Conservation (phyloP, 2,888 invertebrate genomes). For the Eremobia ochroleuca region DNA sequence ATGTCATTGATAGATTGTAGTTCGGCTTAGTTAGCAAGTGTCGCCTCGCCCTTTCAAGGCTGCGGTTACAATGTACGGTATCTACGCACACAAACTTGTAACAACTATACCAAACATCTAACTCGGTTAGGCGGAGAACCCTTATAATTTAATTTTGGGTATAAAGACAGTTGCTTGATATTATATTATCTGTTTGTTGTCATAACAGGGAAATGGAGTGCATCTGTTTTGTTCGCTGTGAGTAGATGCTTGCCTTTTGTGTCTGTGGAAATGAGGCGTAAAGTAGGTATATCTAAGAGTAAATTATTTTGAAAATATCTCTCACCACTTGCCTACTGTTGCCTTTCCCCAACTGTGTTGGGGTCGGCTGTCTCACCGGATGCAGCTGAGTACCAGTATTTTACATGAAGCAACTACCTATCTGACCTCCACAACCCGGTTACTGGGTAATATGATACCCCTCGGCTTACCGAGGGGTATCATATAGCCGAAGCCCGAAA, state of each 20-base stretch:
- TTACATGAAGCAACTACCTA: not conserved
- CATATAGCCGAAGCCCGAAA: too few species aligned
- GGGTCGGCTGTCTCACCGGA: too few species aligned
- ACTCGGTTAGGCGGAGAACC: slow-evolving; percentile 46
- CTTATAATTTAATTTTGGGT: slow-evolving; percentile 51
- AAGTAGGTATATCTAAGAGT: not conserved
- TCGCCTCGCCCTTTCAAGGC: slow-evolving; percentile 38
- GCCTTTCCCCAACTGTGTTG: too few species aligned
- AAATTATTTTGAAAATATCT: not conserved
- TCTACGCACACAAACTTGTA: slow-evolving; percentile 49
- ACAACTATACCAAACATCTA: slow-evolving; percentile 51
- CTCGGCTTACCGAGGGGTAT: too few species aligned
- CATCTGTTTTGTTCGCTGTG: slow-evolving; percentile 8
- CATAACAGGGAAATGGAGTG: slow-evolving; percentile 4
- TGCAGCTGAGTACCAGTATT: too few species aligned
- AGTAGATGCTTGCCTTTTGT: too few species aligned
- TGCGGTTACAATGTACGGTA: slow-evolving; percentile 43
- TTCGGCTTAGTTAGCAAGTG: slow-evolving; percentile 50
- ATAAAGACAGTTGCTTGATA: slow-evolving; percentile 10
- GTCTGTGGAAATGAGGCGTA: not conserved
- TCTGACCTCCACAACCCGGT: not conserved
- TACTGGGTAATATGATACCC: not conserved
- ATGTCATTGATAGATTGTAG: slow-evolving; percentile 58
- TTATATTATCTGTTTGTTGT: slow-evolving; percentile 38
- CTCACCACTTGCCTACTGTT: not conserved